Base-by-base conservation (phyloP, 2,888 invertebrate genomes). In the Phaedon cochleariae region DNA sequence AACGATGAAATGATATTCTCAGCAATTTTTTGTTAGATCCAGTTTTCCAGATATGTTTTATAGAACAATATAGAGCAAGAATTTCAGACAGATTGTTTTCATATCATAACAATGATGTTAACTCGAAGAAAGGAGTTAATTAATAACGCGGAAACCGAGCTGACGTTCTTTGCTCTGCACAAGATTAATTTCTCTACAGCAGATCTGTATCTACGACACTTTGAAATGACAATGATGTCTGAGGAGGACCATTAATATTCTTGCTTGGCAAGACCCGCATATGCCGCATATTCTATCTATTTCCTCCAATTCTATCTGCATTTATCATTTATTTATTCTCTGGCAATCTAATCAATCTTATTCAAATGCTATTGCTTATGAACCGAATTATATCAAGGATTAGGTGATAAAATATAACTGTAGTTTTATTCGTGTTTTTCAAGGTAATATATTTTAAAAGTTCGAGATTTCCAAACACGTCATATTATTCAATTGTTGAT, bases 121-220 rank as follows among this genome's bases (percentile, higher is more conserved):
- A 69, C 67, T 59, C 57, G 73, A 73, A 70, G 72, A 72, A 72
- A 72, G 72, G 72, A 73, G 72, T 73, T 69, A 74, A 76, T 76
- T 76, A 76, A 76, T 76, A 71, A 69, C 65, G 69, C 70, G 70
- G 72, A 74, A 68, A 67, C 73, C 69, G 68, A 64, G 69, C 72
- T 69, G 71, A 64, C 75, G 69, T 70, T 72, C 74, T 70, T 73
- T 63, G 61, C 70, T 66, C 69, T 67, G 64, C 68, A 62, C 61
- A 73, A 73, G 75, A 76, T 76, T 76, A 75, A 76, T 76, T 73
- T 65, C 69, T 65, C 73, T 68, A 73, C 74, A 73, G 67, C 69
- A 75, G 77, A 77, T 77, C 71, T 73, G 70, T 75, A 77, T 77
- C 77, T 76, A 70, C 70, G 74, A 77, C 75, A 76, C 75, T 75